phyloP scores from a whole-genome alignment of 2,797 vertebrate species.

The Neomorphus geoffroyi region DNA sequence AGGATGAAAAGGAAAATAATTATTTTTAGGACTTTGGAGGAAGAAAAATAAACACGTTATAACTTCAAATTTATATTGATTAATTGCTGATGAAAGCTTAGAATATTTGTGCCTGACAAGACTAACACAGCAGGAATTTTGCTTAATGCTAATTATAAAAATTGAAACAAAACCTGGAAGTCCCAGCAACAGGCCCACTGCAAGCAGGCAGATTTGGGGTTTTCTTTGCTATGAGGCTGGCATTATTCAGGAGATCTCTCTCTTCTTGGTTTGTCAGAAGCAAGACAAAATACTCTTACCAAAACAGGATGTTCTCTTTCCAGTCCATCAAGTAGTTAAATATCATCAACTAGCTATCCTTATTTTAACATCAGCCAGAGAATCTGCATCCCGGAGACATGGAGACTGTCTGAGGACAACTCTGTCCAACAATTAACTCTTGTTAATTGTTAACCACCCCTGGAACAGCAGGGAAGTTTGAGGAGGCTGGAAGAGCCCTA shows the following conservation, averaged over 20 bases:
- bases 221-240: neutral
- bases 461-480: neutral
- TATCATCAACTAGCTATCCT: neutral
- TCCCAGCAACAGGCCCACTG: neutral
- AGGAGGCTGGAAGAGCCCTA: neutral
- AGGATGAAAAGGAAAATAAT: neutral
- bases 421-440: neutral
- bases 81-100: neutral
- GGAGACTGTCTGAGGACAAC: neutral
- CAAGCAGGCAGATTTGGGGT: neutral
- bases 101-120: neutral
- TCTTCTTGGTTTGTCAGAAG: neutral
- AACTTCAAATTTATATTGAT: neutral
- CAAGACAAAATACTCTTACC: neutral
- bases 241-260: neutral
- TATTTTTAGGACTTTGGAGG: neutral
- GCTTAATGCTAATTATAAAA: neutral
- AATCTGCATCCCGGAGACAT: neutral
- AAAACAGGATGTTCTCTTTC: neutral
- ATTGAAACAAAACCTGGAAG: fast-evolving
- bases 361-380: neutral
- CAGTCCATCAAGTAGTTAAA: neutral
- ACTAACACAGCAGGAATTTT: neutral
- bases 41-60: neutral
- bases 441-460: neutral